Evolutionary conservation across 2,888 invertebrate genomes (phyloP).

Genomic region (Drosophila nr. fundita): DNA sequence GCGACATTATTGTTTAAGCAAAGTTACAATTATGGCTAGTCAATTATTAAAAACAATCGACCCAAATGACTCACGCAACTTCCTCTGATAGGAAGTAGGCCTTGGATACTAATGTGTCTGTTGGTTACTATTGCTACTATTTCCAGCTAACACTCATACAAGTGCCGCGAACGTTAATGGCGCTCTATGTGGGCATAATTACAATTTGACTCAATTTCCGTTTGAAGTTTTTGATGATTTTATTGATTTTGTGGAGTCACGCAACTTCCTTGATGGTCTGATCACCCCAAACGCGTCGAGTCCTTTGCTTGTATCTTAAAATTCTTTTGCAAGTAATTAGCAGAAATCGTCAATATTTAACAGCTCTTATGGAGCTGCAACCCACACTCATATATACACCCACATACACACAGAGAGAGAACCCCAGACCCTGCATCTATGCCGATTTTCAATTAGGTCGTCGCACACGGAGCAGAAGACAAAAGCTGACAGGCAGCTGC

Average conservation of each 20-base stretch:
- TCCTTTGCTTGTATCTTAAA: conserved; percentile 18
- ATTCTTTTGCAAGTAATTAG: conserved; percentile 50
- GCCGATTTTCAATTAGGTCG: conserved; percentile 68
- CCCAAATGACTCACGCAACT: conserved; percentile 44
- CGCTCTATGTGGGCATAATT: conserved; percentile 65
- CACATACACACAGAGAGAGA: neutral
- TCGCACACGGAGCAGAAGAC: conserved; percentile 22
- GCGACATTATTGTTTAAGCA: conserved; percentile 20
- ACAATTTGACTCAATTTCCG: conserved; percentile 78
- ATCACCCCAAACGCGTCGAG: neutral
- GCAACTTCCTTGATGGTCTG: conserved; percentile 61
- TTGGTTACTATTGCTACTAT: conserved; percentile 14
- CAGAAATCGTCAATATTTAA: conserved; percentile 70
- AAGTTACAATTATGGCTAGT: conserved; percentile 57
- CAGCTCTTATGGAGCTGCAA: conserved; percentile 37
- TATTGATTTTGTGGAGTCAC: conserved; percentile 81
- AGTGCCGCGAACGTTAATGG: conserved; percentile 50
- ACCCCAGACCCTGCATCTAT: conserved; percentile 2
- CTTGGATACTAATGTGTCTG: conserved; percentile 34
- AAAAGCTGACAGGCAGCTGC: conserved; percentile 15
- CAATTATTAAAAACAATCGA: conserved; percentile 58
- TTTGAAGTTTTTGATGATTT: conserved; percentile 72
- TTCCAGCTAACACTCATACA: conserved; percentile 27
- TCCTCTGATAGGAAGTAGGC: conserved; percentile 22
- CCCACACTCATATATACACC: conserved; percentile 1